These are phyloP conservation scores for Pampusana beccarii DNA, from an alignment of 2,113 vertebrate species.

Conservation along the genomic window DNA sequence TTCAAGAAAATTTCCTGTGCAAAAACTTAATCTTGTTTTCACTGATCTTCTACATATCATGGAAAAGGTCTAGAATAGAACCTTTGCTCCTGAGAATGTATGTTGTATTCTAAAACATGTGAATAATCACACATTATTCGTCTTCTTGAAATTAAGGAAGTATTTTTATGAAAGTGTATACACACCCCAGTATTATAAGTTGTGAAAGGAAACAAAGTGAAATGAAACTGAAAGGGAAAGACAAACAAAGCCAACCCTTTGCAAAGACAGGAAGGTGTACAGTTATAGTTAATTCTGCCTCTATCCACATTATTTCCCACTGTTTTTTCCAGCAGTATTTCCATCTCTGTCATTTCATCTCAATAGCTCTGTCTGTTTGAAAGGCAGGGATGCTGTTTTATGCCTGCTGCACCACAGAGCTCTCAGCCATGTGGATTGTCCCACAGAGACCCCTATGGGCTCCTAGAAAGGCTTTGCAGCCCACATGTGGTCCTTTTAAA, in stretches of 20 bases:
- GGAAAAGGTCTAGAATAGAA: background rate
- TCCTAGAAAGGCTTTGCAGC: conserved; percentile 22
- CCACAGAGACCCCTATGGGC: conserved; percentile 63
- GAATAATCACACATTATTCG: background rate
- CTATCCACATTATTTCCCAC: background rate
- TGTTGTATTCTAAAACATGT: background rate
- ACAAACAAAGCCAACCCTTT: background rate
- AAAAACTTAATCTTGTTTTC: background rate
- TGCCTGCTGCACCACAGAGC: background rate
- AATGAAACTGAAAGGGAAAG: background rate
- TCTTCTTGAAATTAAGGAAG: background rate
- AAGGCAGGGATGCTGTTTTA: conserved; percentile 34
- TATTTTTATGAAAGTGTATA: background rate
- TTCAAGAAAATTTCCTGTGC: background rate
- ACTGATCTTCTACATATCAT: background rate
- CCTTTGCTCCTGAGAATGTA: background rate
- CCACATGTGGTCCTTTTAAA: background rate
- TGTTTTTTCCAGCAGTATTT: conserved; percentile 13
- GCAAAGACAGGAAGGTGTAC: background rate
- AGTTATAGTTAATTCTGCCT: background rate
- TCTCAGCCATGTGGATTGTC: conserved; percentile 38
- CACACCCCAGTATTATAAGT: background rate
- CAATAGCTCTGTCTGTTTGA: conserved; percentile 15
- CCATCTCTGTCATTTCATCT: conserved; percentile 38
- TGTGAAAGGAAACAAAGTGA: background rate